Evolutionary conservation across 35 echinoderm and acorn worm genomes (phyloP), one percentile per base, ranked within the genome.

Genomic region (Diadema setosum): DNA sequence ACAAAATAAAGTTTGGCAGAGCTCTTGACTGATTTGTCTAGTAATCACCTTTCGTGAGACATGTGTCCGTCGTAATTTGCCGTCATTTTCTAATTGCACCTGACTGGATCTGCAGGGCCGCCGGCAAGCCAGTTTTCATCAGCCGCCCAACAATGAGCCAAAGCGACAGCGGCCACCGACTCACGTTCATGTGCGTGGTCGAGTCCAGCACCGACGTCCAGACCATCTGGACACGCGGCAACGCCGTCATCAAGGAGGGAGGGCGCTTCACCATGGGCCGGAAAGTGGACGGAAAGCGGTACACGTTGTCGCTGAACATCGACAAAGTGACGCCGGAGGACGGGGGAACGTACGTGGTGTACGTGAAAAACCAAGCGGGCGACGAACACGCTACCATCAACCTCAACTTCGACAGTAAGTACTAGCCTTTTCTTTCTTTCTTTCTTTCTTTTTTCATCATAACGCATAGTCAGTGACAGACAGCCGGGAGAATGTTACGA

Each of bases 401-500:
- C 35, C 89, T 98, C 48, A 98, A 98, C 89, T 98, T 98, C 94
- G 93, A 98, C 46, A 89, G 96, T 98, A 87, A 94, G 89, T 84
- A 33, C 63, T 30, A 65, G 15, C 15, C 16, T 65, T 24, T 14
- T 0, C 9, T 55, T 65, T 18, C 12, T 33, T 29, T 67, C 27
- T 65, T 9, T 67, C 63, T 33, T 33, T 67, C 29, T 15, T 32
- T 67, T 3, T 29, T 67, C 63, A 12, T 7, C n/a, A n/a, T n/a
- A n/a, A n/a, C n/a, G n/a, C n/a, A n/a, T n/a, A n/a, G n/a, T n/a
- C n/a, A n/a, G n/a, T n/a, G n/a, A n/a, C n/a, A n/a, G n/a, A n/a
- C n/a, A n/a, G n/a, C n/a, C n/a, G n/a, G n/a, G n/a, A n/a, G n/a
- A n/a, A n/a, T n/a, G n/a, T n/a, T n/a, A n/a, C n/a, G n/a, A n/a